A percentile compares a stretch with the other conserved stretches of the same genome.
These are phyloP conservation scores for Elachura formosa DNA, from an alignment of 2,113 vertebrate species.

Conservation along the genomic window DNA sequence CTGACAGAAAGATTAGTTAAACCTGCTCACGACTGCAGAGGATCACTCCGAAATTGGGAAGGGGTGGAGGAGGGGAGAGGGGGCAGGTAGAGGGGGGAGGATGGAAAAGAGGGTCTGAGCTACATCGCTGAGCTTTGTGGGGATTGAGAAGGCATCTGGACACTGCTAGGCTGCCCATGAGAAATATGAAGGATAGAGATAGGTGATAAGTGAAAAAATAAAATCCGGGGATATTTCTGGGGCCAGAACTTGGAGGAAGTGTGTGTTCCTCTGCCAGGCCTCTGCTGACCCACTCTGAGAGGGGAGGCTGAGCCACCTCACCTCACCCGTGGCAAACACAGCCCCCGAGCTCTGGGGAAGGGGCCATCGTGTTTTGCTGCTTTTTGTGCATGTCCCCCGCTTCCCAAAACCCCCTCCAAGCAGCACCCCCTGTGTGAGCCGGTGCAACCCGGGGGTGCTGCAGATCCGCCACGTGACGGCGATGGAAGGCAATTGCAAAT, in stretches of 20 bases:
- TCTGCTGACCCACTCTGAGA: neutral
- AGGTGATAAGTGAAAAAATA: neutral
- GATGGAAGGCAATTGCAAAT: constrained; percentile 54
- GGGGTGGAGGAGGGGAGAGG: neutral
- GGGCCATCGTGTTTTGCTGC: accelerated
- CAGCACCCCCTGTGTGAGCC: neutral
- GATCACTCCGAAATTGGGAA: constrained; percentile 19
- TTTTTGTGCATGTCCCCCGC: neutral
- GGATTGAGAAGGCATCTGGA: neutral
- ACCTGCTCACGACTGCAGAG: constrained; percentile 31
- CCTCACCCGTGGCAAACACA: neutral
- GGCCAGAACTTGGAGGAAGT: neutral
- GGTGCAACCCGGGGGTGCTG: neutral
- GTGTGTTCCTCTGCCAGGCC: neutral
- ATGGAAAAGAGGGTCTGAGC: neutral
- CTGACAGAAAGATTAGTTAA: constrained; percentile 72
- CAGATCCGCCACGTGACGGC: neutral
- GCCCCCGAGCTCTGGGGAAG: neutral
- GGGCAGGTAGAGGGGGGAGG: neutral
- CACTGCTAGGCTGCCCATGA: accelerated
- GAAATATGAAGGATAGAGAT: accelerated
- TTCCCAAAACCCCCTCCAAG: neutral
- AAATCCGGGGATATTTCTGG: neutral
- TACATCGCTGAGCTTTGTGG: accelerated
- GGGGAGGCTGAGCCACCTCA: neutral